Evolutionary conservation across 2,113 vertebrate species (phyloP), one percentile per base, ranked within the genome.

Genomic region (Hipposideros armiger): DNA sequence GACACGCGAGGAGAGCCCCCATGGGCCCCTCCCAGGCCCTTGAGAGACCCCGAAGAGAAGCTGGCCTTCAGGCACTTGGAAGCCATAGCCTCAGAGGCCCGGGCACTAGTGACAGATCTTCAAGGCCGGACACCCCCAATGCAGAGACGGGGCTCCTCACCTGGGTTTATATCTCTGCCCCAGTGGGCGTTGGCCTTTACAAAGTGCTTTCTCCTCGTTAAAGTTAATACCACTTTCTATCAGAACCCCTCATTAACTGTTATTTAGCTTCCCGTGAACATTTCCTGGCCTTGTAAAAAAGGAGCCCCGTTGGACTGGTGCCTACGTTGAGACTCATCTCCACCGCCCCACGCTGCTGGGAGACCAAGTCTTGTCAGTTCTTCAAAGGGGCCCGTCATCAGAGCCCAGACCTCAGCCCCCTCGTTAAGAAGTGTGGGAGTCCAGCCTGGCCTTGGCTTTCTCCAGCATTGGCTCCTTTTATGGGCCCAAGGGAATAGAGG

Each of bases 141-240:
- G 14, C n/a, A 2, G 72, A 85, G 62, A 50, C 40, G 20, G 62
- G 22, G 54, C 92, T 64, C 67, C 67, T 67, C 7, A 0, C 20
- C 87, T 0, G 0, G 11, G 50, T 92, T 98, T 98, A 98, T 98
- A 98, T 85, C 81, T 96, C 72, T 3, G 15, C 32, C 45, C 86
- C 88, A 13, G 47, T 93, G 97, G 97, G 98, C 42, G 97, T 98
- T 56, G 95, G 93, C 88, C 76, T 87, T 96, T 80, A 88, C 91
- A 89, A 88, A 96, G 96, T 77, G 52, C 85, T 95, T 96, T 98
- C 95, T 96, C 94, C 97, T 98, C 89, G 17, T 98, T 97, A 98
- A 98, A 98, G 96, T 97, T 96, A 95, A 95, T 97, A 30, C 94
- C 95, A 87, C 95, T 98, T 97, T 97, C 97, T 88, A 86, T 54